Evolutionary conservation across 2,113 vertebrate genomes (phyloP), one percentile per base, ranked within the genome.

Genomic region (Channa maculata): DNA sequence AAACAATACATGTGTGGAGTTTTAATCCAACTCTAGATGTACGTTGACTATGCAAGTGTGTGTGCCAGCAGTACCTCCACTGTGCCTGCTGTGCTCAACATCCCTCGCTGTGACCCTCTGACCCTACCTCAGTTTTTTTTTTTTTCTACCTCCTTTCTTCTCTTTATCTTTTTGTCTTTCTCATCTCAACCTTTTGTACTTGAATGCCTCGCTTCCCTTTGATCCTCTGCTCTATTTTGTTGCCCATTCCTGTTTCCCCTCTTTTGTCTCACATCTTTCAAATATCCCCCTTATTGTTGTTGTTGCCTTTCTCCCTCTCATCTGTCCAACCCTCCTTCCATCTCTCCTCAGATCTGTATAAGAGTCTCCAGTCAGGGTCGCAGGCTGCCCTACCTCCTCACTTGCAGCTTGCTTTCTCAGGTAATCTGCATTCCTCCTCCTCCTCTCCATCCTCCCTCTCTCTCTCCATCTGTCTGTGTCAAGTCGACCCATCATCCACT

Each of bases 321-420:
- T 80, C 71, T 69, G 54, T 75, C 66, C 70, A 36, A 62, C 34
- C 24, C 48, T 60, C 63, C 82, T 68, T 87, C 69, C 75, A 54
- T 87, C 79, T 91, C 79, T 88, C 81, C 84, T 89, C 92, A 99
- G 97, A 98, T 94, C 95, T 99, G 92, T 95, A 97, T 91, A 98
- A 99, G 95, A 96, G 97, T 95, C 96, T 99, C 95, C 97, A 98
- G 94, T 96, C 96, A 90, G 96, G 96, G 94, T 93, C 95, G 89
- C 96, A 96, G 94, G 96, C 96, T 92, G 93, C 95, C 95, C 95
- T 98, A 94, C 96, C 97, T 95, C 91, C 96, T 93, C 97, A 98
- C 83, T 94, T 97, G 94, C 97, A 97, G 93, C 97, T 97, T 93
- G 94, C 96, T 88, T 97, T 96, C 90, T 95, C 95, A 96, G 97